Conservation (phyloP, 2,113 vertebrate species). For the Macquaria ambigua region DNA sequence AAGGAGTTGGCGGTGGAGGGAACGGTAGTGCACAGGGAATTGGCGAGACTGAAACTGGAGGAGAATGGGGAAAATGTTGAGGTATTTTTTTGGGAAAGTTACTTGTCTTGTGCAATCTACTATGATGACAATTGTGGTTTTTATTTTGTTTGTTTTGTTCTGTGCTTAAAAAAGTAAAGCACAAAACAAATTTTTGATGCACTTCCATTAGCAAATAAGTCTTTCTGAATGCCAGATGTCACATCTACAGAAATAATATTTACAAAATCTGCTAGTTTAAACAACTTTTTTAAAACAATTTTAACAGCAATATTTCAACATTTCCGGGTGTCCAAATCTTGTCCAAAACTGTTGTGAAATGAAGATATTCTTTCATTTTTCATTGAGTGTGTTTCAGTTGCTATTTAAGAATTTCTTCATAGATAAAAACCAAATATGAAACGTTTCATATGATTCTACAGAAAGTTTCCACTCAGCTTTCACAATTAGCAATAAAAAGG, state of each 20-base stretch:
- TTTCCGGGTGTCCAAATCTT: background rate
- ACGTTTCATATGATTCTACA: background rate
- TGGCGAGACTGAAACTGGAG: slow-evolving; percentile 8
- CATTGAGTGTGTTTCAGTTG: background rate
- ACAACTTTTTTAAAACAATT: background rate
- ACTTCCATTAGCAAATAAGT: background rate
- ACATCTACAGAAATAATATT: background rate
- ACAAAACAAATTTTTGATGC: background rate
- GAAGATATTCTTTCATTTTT: background rate
- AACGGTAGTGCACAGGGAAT: background rate
- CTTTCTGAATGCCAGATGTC: background rate
- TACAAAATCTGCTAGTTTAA: background rate
- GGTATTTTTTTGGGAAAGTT: background rate
- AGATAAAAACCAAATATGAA: slow-evolving; percentile 12
- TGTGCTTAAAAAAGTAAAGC: background rate
- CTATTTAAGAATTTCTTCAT: slow-evolving; percentile 6
- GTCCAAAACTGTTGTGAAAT: slow-evolving; percentile 10
- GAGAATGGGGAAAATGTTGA: slow-evolving; percentile 14
- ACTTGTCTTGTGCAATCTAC: background rate
- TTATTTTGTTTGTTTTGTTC: background rate
- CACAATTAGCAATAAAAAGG: background rate
- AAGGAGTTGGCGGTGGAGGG: slow-evolving; percentile 9
- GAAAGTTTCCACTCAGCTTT: slow-evolving; percentile 21
- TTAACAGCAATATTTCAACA: slow-evolving; percentile 3
- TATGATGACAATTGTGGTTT: background rate